phyloP scores from a whole-genome alignment of 2,888 invertebrate species.

The Rhingia rostrata region DNA sequence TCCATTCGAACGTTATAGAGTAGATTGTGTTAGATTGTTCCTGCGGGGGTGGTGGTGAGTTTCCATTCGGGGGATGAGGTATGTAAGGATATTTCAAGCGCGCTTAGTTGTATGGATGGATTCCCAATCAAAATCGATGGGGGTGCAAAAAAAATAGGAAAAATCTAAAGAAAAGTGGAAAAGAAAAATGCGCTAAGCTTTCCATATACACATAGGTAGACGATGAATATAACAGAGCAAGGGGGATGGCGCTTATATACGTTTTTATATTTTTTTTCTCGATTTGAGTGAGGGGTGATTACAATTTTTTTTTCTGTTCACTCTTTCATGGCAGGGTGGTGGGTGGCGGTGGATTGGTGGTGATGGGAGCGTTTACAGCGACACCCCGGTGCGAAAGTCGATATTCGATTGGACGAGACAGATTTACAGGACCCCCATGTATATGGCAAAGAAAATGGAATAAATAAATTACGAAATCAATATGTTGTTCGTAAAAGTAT shows the following conservation, averaged over 20 bases:
- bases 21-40: slow-evolving; percentile 71
- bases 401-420: slow-evolving; percentile 75
- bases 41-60: slow-evolving; percentile 35
- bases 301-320: slow-evolving; percentile 53
- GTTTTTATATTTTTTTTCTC: slow-evolving; percentile 48
- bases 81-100: slow-evolving; percentile 73
- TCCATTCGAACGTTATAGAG: slow-evolving; percentile 63
- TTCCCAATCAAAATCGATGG: slow-evolving; percentile 83
- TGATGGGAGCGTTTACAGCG: slow-evolving; percentile 59
- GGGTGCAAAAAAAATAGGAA: slow-evolving; percentile 64
- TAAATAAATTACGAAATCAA: slow-evolving; percentile 70
- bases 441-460: slow-evolving; percentile 48
- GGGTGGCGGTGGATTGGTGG: slow-evolving; percentile 50
- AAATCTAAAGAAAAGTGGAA: slow-evolving; percentile 63
- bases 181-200: slow-evolving; percentile 69
- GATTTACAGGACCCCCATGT: slow-evolving; percentile 65
- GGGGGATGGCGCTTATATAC: slow-evolving; percentile 73
- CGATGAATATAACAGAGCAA: slow-evolving; percentile 57
- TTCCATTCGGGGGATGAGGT: slow-evolving; percentile 58
- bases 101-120: slow-evolving; percentile 80
- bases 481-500: slow-evolving; percentile 59
- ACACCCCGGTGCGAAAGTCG: slow-evolving; percentile 73
- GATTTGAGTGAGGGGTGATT: slow-evolving; percentile 72
- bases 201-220: slow-evolving; percentile 40
- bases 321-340: slow-evolving; percentile 49